Evolutionary conservation across 2,888 invertebrate species (phyloP), one percentile per base, ranked within the genome.

Genomic region (Amphipyra berbera): DNA sequence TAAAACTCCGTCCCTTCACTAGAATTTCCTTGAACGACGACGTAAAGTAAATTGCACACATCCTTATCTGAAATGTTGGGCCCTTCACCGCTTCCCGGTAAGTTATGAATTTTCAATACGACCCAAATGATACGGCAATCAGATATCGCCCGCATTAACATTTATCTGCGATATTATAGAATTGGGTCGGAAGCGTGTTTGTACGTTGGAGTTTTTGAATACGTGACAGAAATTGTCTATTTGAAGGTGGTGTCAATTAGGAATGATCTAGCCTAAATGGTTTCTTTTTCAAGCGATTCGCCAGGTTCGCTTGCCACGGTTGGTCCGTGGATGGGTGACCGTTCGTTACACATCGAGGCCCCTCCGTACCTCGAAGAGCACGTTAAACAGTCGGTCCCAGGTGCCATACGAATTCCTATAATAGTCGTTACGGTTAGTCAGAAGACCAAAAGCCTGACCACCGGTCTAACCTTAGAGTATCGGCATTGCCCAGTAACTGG

Each of bases 41-140:
- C 82, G 83, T 87, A 83, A 88, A 86, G 86, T 86, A 85, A 88
- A 90, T 89, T 89, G 89, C 85, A 82, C 85, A 83, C 87, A 85
- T 84, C 86, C 86, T 87, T 89, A 89, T 88, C 89, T 79, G 60
- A 70, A 76, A 78, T 64, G 78, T 56, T 60, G 60, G 73, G 67
- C 70, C 78, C 76, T 82, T 83, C 83, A 76, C 76, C 79, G 81
- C 76, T 81, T 73, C 73, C 67, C 67, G 59, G 76, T 84, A 84
- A 87, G 83, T 88, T 88, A 88, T 88, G 88, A 88, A 88, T 88
- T 88, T 85, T 84, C 85, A 86, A 87, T 87, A 84, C 81, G 77
- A 76, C 61, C 78, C 71, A 78, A 81, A 85, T 81, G 83, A 79
- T 79, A 81, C 67, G 68, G 63, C 64, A 71, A 79, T 77, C 82